phyloP scores from a whole-genome alignment of 2,888 invertebrate genomes.

The Phrixothrix hirtus region DNA sequence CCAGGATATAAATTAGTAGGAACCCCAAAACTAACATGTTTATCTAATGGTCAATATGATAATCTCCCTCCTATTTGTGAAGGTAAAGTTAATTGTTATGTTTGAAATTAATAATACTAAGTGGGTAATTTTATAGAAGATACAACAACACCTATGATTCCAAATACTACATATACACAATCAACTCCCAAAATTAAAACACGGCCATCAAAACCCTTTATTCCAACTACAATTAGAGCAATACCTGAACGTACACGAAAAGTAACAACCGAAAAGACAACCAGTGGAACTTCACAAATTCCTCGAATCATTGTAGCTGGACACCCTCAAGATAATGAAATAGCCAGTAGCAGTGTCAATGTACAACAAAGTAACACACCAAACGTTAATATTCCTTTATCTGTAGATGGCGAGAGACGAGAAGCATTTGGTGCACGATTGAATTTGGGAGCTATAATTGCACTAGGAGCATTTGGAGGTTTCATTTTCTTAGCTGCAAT shows the following conservation, averaged over 20 bases:
- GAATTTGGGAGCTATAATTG: slow-evolving; percentile 85
- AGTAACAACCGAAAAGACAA: slow-evolving; percentile 36
- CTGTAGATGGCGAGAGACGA: slow-evolving; percentile 65
- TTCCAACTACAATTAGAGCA: slow-evolving; percentile 54
- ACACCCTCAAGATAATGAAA: slow-evolving; percentile 83
- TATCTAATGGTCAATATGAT: slow-evolving; percentile 80
- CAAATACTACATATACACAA: slow-evolving; percentile 40
- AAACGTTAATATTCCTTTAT: slow-evolving; percentile 68
- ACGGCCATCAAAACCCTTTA: slow-evolving; percentile 51
- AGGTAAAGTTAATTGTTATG: too few relatives aligned
- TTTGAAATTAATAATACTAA: too few relatives aligned
- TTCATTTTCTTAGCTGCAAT: slow-evolving; percentile 88
- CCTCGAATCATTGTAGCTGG: slow-evolving; percentile 42
- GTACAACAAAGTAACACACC: slow-evolving; percentile 67
- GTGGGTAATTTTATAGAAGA: too few relatives aligned
- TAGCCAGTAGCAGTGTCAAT: slow-evolving; percentile 57
- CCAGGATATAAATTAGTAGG: slow-evolving; percentile 72
- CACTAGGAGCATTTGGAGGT: slow-evolving; percentile 87
- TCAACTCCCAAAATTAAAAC: slow-evolving; percentile 46
- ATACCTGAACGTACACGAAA: slow-evolving; percentile 44
- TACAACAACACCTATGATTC: slow-evolving; percentile 36
- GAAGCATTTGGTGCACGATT: slow-evolving; percentile 70
- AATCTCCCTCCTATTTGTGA: slow-evolving; percentile 73
- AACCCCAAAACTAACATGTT: slow-evolving; percentile 67
- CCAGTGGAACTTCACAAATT: slow-evolving; percentile 32